phyloP scores from a whole-genome alignment of 2,797 vertebrate genomes.

The Merluccius polli region DNA sequence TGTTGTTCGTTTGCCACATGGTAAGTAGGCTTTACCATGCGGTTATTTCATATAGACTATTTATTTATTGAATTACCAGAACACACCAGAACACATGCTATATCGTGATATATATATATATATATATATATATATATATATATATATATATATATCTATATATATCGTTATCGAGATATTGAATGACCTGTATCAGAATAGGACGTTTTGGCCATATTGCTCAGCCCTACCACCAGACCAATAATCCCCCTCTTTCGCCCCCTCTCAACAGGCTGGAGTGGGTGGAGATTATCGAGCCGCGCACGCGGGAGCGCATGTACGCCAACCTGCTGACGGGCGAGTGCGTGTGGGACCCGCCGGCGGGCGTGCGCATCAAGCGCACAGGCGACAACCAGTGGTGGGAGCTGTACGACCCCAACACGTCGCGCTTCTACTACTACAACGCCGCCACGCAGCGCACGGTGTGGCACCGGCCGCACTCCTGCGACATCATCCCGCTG shows the following conservation, averaged over 20 bases:
- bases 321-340: constrained; percentile 96
- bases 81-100: too few relatives aligned
- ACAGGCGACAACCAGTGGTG: constrained; percentile 97
- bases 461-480: constrained; percentile 92
- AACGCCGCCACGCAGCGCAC: constrained; percentile 92
- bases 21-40: too few relatives aligned
- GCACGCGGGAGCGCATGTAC: constrained; percentile 95
- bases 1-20: too few relatives aligned
- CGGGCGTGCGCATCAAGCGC: constrained; percentile 89
- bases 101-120: too few relatives aligned
- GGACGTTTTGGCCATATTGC: too few relatives aligned
- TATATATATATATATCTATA: too few relatives aligned
- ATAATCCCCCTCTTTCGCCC: not conserved
- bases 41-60: too few relatives aligned
- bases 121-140: too few relatives aligned
- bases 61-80: too few relatives aligned
- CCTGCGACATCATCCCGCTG: constrained; percentile 93
- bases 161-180: too few relatives aligned
- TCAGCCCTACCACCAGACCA: too few relatives aligned
- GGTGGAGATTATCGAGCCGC: constrained; percentile 98
- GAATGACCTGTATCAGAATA: too few relatives aligned
- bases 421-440: constrained; percentile 97
- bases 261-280: constrained; percentile 84
- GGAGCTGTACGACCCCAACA: constrained; percentile 97
- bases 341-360: constrained; percentile 93